These are phyloP conservation scores for Lochmaea crataegi DNA, from an alignment of 2,888 invertebrate species.

Conservation along the genomic window DNA sequence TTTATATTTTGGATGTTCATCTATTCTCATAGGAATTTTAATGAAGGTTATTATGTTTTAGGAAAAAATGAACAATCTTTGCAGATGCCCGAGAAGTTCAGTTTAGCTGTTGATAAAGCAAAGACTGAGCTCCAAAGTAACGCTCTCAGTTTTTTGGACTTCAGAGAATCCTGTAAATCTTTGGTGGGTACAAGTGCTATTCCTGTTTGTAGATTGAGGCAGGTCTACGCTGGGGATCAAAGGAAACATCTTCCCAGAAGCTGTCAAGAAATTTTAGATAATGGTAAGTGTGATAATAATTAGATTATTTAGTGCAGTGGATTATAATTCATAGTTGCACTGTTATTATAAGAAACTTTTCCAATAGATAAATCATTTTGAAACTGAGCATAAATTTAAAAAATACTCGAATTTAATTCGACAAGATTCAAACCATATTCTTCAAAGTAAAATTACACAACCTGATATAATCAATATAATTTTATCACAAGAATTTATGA, in stretches of 20 bases:
- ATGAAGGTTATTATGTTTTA: background rate
- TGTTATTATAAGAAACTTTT: too few species aligned
- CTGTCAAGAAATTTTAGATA: conserved; percentile 3
- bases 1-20: background rate
- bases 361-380: too few species aligned
- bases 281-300: background rate
- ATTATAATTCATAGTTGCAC: too few species aligned
- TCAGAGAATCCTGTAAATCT: background rate
- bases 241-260: background rate
- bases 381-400: too few species aligned
- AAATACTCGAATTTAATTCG: too few species aligned
- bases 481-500: too few species aligned
- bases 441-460: too few species aligned
- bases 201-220: background rate
- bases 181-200: conserved; percentile 2
- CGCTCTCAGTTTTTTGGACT: background rate
- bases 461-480: too few species aligned
- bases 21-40: background rate
- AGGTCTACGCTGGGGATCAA: background rate
- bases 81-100: background rate
- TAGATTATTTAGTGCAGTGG: background rate
- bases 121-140: background rate
- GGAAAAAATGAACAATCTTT: background rate
- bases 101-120: background rate
- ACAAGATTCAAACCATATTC: too few species aligned